Evolutionary conservation across 2,113 vertebrate genomes (phyloP).

Genomic region (Chaenocephalus aceratus): DNA sequence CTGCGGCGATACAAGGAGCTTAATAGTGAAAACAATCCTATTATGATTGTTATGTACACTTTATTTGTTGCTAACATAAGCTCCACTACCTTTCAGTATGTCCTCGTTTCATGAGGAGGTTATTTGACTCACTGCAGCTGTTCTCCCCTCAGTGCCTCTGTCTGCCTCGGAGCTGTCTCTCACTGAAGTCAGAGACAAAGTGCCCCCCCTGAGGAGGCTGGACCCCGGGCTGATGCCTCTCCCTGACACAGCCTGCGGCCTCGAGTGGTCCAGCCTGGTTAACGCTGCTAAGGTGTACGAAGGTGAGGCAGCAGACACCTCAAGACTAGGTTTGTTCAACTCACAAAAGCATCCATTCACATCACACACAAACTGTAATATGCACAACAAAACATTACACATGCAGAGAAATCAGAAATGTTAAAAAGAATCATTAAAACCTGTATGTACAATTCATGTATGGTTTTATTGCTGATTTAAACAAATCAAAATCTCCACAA

Average conservation of each 20-base stretch:
- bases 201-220: slow-evolving; percentile 82
- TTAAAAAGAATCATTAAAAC: too few species aligned
- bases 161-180: slow-evolving; percentile 88
- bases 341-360: too few species aligned
- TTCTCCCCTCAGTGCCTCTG: slow-evolving; percentile 81
- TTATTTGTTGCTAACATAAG: neutral
- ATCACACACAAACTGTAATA: too few species aligned
- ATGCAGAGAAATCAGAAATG: too few species aligned
- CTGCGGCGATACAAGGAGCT: neutral
- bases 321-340: slow-evolving; percentile 21
- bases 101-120: neutral
- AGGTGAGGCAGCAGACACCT: slow-evolving; percentile 78
- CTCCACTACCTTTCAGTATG: neutral
- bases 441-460: neutral
- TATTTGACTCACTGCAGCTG: slow-evolving; percentile 17
- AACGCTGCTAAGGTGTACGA: slow-evolving; percentile 92
- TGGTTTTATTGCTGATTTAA: neutral
- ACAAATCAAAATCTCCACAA: neutral
- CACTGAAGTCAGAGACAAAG: slow-evolving; percentile 86
- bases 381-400: too few species aligned
- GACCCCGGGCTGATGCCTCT: slow-evolving; percentile 93
- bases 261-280: slow-evolving; percentile 95
- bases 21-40: neutral
- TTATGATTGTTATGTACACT: neutral
- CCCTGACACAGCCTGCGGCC: slow-evolving; percentile 89